A percentile compares a stretch with the other conserved stretches of the same genome.
phyloP scores from a whole-genome alignment of 2,113 vertebrate genomes.

The Gallinago undulata region DNA sequence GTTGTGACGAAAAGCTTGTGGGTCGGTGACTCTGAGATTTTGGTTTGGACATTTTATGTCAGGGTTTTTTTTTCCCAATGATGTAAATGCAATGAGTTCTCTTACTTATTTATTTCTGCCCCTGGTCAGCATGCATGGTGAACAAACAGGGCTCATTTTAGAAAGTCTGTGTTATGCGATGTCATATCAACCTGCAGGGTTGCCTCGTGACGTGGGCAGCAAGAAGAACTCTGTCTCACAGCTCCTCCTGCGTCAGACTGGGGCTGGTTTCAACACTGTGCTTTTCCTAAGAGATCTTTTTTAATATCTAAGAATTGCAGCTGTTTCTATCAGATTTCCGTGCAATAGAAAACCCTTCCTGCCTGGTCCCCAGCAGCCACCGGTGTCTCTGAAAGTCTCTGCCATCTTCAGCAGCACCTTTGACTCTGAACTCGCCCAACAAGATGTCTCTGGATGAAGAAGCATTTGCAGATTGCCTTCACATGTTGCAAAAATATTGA shows the following conservation, averaged over 20 bases:
- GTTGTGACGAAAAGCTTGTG: not conserved
- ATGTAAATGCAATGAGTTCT: not conserved
- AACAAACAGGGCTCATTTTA: not conserved
- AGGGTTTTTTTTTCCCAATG: rapidly evolving
- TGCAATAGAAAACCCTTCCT: not conserved
- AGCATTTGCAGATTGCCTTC: not conserved
- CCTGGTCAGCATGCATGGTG: not conserved
- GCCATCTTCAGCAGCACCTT: not conserved
- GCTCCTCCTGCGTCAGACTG: not conserved
- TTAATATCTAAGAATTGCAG: not conserved
- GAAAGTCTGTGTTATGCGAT: not conserved
- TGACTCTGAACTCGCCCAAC: not conserved
- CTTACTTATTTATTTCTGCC: not conserved
- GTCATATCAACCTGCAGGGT: not conserved
- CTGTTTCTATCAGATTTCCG: not conserved
- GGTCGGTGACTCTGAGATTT: not conserved
- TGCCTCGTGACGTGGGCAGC: not conserved
- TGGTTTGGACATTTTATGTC: not conserved
- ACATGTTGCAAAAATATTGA: not conserved
- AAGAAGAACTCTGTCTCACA: not conserved
- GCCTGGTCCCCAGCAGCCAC: not conserved
- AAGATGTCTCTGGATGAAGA: not conserved
- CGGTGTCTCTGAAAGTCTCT: not conserved
- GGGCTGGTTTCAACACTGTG: not conserved
- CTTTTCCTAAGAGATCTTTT: not conserved